A percentile compares a stretch with the other conserved stretches of the same genome.
phyloP scores from a whole-genome alignment of 2,797 vertebrate species.

The Xenentodon cancila region DNA sequence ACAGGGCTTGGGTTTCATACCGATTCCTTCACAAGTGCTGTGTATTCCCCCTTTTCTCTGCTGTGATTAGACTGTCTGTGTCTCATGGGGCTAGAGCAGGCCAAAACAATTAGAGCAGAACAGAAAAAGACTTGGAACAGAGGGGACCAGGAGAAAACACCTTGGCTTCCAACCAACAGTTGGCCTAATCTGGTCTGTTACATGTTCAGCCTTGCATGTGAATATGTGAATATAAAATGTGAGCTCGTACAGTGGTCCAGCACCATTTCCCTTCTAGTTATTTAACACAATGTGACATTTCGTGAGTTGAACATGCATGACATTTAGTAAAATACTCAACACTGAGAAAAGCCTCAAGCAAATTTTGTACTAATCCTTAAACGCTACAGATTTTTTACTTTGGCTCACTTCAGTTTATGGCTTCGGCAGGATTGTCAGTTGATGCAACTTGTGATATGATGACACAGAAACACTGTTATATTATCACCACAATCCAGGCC shows the following conservation, averaged over 20 bases:
- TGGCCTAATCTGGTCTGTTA: constrained; percentile 35
- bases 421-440: constrained; percentile 14
- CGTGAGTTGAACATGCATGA: constrained; percentile 27
- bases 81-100: constrained; percentile 54
- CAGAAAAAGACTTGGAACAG: constrained; percentile 66
- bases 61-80: constrained; percentile 63
- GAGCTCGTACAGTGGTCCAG: constrained; percentile 7
- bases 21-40: constrained; percentile 68
- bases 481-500: constrained; percentile 12
- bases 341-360: constrained; percentile 22
- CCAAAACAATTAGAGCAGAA: constrained; percentile 82
- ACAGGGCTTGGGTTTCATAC: constrained; percentile 69
- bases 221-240: constrained; percentile 18
- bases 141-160: constrained; percentile 56
- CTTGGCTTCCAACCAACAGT: constrained; percentile 44
- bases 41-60: constrained; percentile 75
- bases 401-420: constrained; percentile 14
- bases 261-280: constrained; percentile 4
- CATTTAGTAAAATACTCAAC: constrained; percentile 24
- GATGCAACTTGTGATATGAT: constrained; percentile 19
- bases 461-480: constrained; percentile 9
- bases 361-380: constrained; percentile 34
- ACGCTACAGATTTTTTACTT: constrained; percentile 31
- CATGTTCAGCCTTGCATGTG: constrained; percentile 10
- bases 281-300: constrained; percentile 21